phyloP scores from a whole-genome alignment of 1,140 invertebrate genomes.

The Portunus trituberculatus region DNA sequence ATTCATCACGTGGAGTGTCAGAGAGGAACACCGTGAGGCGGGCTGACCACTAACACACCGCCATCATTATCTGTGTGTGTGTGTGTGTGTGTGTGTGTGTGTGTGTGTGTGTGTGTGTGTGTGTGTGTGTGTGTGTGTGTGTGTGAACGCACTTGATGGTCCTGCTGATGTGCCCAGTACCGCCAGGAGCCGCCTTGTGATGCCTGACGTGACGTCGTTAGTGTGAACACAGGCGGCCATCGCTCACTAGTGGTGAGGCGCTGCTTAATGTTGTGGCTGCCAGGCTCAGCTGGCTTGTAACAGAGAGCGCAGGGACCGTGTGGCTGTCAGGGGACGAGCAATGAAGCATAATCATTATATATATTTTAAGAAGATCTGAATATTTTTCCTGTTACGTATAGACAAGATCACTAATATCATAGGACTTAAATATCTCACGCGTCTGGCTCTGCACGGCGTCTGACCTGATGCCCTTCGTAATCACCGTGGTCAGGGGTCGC shows the following conservation, averaged over 20 bases:
- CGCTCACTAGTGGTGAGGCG: not conserved
- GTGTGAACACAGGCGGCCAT: not conserved
- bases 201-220: not conserved
- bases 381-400: too few species aligned
- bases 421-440: not conserved
- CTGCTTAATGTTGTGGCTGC: not conserved
- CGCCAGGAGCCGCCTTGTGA: not conserved
- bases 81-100: conserved; percentile 12
- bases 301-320: not conserved
- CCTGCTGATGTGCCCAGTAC: not conserved
- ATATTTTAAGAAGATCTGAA: not conserved
- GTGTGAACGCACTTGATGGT: not conserved
- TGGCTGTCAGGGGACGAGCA: not conserved
- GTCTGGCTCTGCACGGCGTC: not conserved
- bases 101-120: conserved; percentile 20
- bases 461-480: not conserved
- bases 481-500: not conserved
- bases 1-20: conserved; percentile 31
- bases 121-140: conserved; percentile 17
- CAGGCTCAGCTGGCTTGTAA: not conserved
- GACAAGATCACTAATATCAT: not conserved
- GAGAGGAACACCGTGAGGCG: not conserved
- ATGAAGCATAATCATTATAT: not conserved
- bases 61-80: conserved; percentile 8
- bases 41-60: not conserved